Conservation (phyloP, 2,797 vertebrate species). For the Nyctibius grandis region DNA sequence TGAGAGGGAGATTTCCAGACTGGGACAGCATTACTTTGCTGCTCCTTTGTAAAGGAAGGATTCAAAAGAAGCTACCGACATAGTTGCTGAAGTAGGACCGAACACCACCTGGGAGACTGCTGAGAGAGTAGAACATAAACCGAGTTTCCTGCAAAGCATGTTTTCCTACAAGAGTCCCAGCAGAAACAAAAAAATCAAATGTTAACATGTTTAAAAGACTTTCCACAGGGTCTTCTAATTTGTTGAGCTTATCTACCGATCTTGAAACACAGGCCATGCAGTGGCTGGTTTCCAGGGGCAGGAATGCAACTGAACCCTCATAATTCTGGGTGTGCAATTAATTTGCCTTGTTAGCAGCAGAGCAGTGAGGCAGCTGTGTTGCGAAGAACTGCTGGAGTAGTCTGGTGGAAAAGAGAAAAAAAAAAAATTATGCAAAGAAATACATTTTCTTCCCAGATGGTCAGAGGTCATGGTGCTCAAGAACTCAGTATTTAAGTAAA, state of each 20-base stretch:
- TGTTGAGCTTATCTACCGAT: neutral
- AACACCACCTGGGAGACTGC: neutral
- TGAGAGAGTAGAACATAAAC: neutral
- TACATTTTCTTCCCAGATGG: neutral
- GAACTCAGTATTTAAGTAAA: neutral
- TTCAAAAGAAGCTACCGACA: neutral
- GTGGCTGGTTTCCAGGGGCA: neutral
- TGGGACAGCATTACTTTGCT: neutral
- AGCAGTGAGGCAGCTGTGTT: neutral
- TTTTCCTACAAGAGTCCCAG: neutral
- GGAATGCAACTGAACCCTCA: neutral
- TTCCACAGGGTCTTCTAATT: neutral
- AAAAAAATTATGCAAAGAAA: neutral
- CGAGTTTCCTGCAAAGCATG: neutral
- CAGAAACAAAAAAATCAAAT: neutral
- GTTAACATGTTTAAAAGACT: neutral
- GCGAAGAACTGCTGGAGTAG: neutral
- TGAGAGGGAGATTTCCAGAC: neutral
- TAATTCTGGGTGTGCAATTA: neutral
- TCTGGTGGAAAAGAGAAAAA: neutral
- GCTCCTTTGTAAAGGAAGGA: neutral
- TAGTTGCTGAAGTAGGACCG: neutral
- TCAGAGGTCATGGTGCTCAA: neutral
- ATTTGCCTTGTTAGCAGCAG: neutral
- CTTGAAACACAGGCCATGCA: neutral